Evolutionary conservation across 2,888 invertebrate genomes (phyloP).

Genomic region (Mechanitis mazaeus): DNA sequence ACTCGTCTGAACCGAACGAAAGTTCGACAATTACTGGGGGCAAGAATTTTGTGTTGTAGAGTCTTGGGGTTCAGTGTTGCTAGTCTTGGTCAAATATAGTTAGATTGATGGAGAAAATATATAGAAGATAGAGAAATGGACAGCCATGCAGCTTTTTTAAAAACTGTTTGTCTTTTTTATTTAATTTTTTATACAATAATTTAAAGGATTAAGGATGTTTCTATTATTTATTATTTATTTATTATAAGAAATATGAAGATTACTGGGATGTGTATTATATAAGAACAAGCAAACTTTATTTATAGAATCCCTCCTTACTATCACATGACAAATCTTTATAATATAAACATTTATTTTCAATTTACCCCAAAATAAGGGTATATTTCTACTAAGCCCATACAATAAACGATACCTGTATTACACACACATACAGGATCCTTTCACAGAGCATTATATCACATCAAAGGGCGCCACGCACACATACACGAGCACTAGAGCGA

Average conservation of each 20-base stretch:
- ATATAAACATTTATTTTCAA: not conserved
- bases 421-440: conserved; percentile 45
- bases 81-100: not conserved
- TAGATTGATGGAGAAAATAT: not conserved
- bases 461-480: conserved; percentile 41
- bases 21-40: conserved; percentile 37
- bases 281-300: too few relatives aligned
- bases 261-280: too few relatives aligned
- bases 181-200: too few relatives aligned
- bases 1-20: conserved; percentile 18
- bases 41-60: conserved; percentile 39
- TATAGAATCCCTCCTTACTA: too few relatives aligned
- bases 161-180: too few relatives aligned
- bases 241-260: too few relatives aligned
- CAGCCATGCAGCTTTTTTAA: too few relatives aligned
- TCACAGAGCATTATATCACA: conserved; percentile 40
- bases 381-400: conserved; percentile 31
- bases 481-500: conserved; percentile 19
- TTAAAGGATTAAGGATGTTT: too few relatives aligned
- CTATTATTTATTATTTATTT: too few relatives aligned
- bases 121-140: too few relatives aligned
- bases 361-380: conserved; percentile 31
- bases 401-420: conserved; percentile 44
- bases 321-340: too few relatives aligned
- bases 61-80: conserved; percentile 33